phyloP scores from a whole-genome alignment of 2,888 invertebrate genomes.

The Catocala sponsa region DNA sequence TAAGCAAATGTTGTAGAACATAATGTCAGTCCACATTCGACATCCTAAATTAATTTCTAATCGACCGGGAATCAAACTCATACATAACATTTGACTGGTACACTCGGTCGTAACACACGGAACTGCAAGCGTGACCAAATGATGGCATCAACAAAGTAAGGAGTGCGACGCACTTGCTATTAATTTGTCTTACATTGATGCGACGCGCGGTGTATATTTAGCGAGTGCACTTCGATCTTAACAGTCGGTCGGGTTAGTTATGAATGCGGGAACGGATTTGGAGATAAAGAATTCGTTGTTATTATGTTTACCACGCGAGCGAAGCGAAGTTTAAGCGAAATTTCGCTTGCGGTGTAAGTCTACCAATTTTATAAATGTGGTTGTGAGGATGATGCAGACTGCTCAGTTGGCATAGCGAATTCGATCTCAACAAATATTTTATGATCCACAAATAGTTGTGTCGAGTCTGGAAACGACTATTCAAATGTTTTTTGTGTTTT shows the following conservation, averaged over 20 bases:
- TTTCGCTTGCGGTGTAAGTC: too few relatives aligned
- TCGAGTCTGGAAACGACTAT: neutral
- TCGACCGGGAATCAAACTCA: too few relatives aligned
- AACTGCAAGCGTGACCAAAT: constrained; percentile 19
- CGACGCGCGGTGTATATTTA: constrained; percentile 51
- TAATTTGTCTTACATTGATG: constrained; percentile 71
- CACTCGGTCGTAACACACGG: neutral
- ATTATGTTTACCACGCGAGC: too few relatives aligned
- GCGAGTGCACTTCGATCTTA: constrained; percentile 58
- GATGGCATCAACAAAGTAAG: constrained; percentile 31
- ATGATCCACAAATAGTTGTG: neutral
- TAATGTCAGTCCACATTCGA: too few relatives aligned
- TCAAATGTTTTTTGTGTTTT: too few relatives aligned
- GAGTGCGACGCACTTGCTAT: constrained; percentile 51
- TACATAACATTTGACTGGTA: too few relatives aligned
- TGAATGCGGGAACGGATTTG: constrained; percentile 46
- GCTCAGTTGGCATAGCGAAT: too few relatives aligned
- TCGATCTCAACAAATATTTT: neutral
- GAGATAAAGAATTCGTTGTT: constrained; percentile 8
- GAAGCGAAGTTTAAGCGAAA: too few relatives aligned
- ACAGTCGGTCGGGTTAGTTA: constrained; percentile 60
- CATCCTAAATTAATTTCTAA: too few relatives aligned
- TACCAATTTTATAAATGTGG: too few relatives aligned
- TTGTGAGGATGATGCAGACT: too few relatives aligned
- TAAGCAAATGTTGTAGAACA: too few relatives aligned